These are phyloP conservation scores for Argya squamiceps DNA, from an alignment of 2,797 vertebrate genomes.

Conservation along the genomic window DNA sequence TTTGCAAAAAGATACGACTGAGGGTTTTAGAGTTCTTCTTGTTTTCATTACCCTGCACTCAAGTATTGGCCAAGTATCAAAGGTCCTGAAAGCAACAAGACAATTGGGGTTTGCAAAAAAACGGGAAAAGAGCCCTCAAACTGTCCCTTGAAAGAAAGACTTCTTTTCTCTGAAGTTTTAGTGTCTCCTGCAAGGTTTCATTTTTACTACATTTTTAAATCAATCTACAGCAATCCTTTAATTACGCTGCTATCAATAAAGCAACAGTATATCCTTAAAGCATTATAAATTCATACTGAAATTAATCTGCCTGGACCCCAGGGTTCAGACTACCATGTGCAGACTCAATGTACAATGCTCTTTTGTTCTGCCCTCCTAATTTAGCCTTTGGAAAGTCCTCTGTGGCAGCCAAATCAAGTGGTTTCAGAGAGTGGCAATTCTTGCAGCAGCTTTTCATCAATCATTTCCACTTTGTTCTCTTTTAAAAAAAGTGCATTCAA, in stretches of 20 bases:
- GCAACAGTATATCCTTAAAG: conserved; percentile 3
- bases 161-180: neutral
- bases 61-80: neutral
- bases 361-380: conserved; percentile 17
- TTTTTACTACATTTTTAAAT: neutral
- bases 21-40: conserved; percentile 30
- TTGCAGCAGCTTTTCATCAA: conserved; percentile 37
- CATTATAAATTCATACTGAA: neutral
- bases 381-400: conserved; percentile 39
- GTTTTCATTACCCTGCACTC: conserved; percentile 40
- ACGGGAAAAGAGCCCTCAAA: neutral
- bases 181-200: neutral
- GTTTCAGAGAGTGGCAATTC: conserved; percentile 29
- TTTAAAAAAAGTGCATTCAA: conserved; percentile 26
- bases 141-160: neutral
- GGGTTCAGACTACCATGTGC: neutral
- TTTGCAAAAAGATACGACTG: conserved; percentile 8
- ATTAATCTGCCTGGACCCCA: conserved; percentile 12
- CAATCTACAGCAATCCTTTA: conserved; percentile 4
- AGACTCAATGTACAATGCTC: neutral
- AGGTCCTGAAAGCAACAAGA: neutral
- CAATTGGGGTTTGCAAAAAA: neutral
- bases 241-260: neutral
- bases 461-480: conserved; percentile 49
- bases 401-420: conserved; percentile 33